phyloP scores from a whole-genome alignment of 2,113 vertebrate species.

The Galemys pyrenaicus region DNA sequence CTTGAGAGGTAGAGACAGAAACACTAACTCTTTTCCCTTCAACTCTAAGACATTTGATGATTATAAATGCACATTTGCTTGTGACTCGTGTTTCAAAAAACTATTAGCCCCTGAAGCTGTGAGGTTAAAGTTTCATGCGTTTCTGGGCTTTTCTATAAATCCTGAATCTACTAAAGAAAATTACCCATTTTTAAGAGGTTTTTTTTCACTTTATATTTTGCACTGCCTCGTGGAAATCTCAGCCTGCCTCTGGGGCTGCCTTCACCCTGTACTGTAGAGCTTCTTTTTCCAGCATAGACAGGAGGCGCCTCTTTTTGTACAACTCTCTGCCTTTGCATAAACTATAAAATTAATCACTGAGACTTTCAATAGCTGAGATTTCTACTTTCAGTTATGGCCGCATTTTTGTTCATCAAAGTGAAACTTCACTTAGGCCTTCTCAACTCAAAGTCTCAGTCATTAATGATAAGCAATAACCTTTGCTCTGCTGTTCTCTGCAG shows the following conservation, averaged over 20 bases:
- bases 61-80: conserved; percentile 41
- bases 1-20: conserved; percentile 39
- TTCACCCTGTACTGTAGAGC: not conserved
- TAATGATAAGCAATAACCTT: not conserved
- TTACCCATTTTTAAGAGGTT: not conserved
- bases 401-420: conserved; percentile 53
- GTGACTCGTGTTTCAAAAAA: not conserved
- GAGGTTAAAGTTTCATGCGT: not conserved
- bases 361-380: conserved; percentile 50
- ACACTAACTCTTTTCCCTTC: conserved; percentile 54
- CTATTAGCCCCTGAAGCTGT: conserved; percentile 22
- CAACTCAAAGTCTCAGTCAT: not conserved
- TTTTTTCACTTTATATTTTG: not conserved
- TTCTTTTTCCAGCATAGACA: not conserved
- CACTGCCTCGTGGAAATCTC: not conserved
- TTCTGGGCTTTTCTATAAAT: not conserved
- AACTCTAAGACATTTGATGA: conserved; percentile 10
- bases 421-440: conserved; percentile 1
- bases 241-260: not conserved
- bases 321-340: conserved; percentile 16
- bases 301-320: not conserved
- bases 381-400: conserved; percentile 35
- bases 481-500: not conserved
- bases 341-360: conserved; percentile 62
- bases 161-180: not conserved